Percentiles rank a stretch among this genome's conserved stretches.
Conservation (phyloP, 2,888 invertebrate species). For the Eurytoma adleriae region DNA sequence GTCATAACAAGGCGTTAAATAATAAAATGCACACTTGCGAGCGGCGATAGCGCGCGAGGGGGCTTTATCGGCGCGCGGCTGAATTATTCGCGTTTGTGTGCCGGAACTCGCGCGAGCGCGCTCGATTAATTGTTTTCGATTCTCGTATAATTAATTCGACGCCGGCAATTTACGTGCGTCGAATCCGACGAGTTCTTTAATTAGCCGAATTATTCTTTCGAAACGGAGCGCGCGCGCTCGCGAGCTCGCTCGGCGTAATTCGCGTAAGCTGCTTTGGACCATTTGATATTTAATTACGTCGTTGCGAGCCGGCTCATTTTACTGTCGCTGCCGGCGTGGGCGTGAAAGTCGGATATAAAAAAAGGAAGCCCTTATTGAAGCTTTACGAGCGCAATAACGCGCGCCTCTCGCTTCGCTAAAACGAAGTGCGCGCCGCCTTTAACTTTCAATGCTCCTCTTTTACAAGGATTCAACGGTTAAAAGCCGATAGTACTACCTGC, state of each 20-base stretch:
- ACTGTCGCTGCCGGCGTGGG: background rate
- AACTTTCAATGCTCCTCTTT: background rate
- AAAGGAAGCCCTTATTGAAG: constrained; percentile 18
- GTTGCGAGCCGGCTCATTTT: background rate
- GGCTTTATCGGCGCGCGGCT: background rate
- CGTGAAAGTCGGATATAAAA: constrained; percentile 9
- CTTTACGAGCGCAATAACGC: constrained; percentile 34
- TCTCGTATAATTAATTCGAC: constrained; percentile 26
- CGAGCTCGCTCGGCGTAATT: background rate
- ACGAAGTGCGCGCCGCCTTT: background rate
- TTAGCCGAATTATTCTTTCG: too few relatives aligned
- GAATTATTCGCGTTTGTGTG: background rate
- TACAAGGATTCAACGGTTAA: background rate
- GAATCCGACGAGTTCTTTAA: background rate
- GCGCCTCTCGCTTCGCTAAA: background rate
- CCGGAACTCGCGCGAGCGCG: constrained; percentile 6
- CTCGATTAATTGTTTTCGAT: constrained; percentile 29
- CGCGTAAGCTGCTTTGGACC: background rate
- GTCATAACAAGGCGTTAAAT: background rate
- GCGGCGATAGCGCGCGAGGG: background rate
- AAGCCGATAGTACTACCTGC: background rate
- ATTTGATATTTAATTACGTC: background rate
- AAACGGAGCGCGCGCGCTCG: background rate
- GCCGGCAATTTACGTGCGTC: background rate
- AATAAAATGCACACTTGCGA: background rate